Base-by-base conservation (phyloP, 1,140 invertebrate genomes). In the Meloidogyne chitwoodi region DNA sequence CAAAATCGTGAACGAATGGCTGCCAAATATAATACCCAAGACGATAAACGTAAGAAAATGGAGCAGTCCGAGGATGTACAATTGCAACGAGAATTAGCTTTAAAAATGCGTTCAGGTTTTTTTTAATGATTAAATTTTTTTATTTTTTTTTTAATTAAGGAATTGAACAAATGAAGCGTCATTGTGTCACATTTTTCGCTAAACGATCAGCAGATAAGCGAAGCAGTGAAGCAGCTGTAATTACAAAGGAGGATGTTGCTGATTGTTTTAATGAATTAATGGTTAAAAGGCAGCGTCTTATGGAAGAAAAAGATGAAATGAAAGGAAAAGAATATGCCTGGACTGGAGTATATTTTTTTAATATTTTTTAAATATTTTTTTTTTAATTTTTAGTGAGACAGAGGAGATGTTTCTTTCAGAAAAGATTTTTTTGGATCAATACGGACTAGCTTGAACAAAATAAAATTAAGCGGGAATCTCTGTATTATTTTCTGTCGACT, bases 241-340 rank as follows among this genome's bases (percentile, higher is more conserved):
- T 84, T 61, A 83, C 79, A 16, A 44, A 22, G 4, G 77, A 76
- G 3, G 83, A 84, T 41, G 73, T 84, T 16, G 38, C 38, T 24
- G 73, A 73, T 41, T 82, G 84, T 56, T 82, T 82, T 64, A 70
- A 77, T 12, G 81, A 70, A 48, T 38, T 83, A 19, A 73, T 68
- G 19, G 66, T 38, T 10, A 83, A 83, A 69, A 44, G 76, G 1
- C 74, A 22, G 16, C 71, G 73, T 16, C 67, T 74, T 27, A 65
- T 68, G 27, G 48, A 66, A n/a, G 77, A 34, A 31, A 22, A n/a
- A 26, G 56, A 41, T 10, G 44, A 64, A 41, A 48, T 29, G 2
- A 74, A 34, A n/a, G 67, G 5, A 27, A 31, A n/a, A 27, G 27
- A 79, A 29, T n/a, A 34, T 71, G 65, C 77, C 16, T 78, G 77